Conservation (phyloP, 1,140 invertebrate species). For the Uloborus diversus region DNA sequence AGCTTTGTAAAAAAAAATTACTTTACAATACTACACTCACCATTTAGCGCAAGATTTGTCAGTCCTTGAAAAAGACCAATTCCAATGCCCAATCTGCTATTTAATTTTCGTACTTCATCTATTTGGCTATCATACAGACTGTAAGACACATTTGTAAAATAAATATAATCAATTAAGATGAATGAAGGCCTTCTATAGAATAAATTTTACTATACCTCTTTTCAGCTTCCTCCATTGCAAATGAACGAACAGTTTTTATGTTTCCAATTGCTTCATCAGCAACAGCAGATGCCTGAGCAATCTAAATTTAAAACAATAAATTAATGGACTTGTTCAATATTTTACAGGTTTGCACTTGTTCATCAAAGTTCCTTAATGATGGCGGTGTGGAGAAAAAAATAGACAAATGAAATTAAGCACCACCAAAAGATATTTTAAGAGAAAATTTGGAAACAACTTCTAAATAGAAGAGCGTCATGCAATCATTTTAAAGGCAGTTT, state of each 20-base stretch:
- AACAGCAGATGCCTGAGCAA: slow-evolving; percentile 83
- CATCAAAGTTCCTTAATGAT: too few relatives aligned
- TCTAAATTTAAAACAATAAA: slow-evolving; percentile 70
- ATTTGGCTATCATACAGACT: slow-evolving; percentile 79
- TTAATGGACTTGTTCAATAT: slow-evolving; percentile 46
- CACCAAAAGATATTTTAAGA: too few relatives aligned
- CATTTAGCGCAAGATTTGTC: slow-evolving; percentile 71
- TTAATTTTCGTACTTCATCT: slow-evolving; percentile 75
- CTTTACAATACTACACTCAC: slow-evolving; percentile 55
- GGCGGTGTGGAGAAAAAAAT: too few relatives aligned
- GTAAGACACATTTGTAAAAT: slow-evolving; percentile 49
- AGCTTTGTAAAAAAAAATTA: neutral
- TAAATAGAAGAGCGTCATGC: too few relatives aligned
- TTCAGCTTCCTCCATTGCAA: slow-evolving; percentile 91
- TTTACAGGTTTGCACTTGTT: too few relatives aligned
- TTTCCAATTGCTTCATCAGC: slow-evolving; percentile 93
- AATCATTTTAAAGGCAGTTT: too few relatives aligned
- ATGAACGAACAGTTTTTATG: slow-evolving; percentile 88
- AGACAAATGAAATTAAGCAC: too few relatives aligned
- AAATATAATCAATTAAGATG: neutral
- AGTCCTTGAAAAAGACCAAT: slow-evolving; percentile 85
- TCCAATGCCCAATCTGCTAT: slow-evolving; percentile 84
- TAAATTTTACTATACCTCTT: slow-evolving; percentile 65
- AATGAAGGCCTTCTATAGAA: neutral
- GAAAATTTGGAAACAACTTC: too few relatives aligned